These are phyloP conservation scores for Mixornis gularis DNA, from an alignment of 2,113 vertebrate genomes.

Conservation along the genomic window DNA sequence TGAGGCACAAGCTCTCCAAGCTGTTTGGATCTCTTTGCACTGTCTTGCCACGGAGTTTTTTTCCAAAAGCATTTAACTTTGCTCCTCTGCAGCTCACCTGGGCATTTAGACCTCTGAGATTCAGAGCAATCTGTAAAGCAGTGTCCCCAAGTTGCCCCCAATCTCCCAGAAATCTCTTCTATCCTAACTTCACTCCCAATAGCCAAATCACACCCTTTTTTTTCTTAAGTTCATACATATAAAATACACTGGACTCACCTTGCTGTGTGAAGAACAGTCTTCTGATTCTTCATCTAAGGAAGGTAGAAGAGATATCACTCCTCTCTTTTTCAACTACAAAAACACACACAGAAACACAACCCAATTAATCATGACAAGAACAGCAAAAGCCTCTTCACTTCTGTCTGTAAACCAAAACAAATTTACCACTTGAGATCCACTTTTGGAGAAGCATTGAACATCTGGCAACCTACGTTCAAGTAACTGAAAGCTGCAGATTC, in stretches of 20 bases:
- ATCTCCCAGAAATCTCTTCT: not conserved
- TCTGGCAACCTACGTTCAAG: not conserved
- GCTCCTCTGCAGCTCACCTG: not conserved
- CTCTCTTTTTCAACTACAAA: constrained; percentile 63
- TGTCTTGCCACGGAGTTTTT: not conserved
- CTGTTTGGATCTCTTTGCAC: not conserved
- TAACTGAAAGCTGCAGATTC: not conserved
- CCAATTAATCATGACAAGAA: not conserved
- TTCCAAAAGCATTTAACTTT: not conserved
- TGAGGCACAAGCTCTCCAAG: not conserved
- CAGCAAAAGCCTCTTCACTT: not conserved
- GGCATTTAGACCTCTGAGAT: not conserved
- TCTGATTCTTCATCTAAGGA: constrained; percentile 73
- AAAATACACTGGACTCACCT: constrained; percentile 42
- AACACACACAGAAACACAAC: not conserved
- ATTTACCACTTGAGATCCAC: not conserved
- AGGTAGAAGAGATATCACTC: constrained; percentile 64
- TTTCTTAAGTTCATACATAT: not conserved
- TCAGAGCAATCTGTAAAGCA: not conserved
- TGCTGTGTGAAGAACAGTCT: constrained; percentile 59
- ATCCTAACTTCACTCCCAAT: not conserved
- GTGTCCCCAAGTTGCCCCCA: not conserved
- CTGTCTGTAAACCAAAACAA: not conserved
- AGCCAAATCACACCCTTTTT: not conserved
- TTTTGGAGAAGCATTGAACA: not conserved